Base-by-base conservation (phyloP, 2,797 vertebrate genomes). In the Mus minutoides region DNA sequence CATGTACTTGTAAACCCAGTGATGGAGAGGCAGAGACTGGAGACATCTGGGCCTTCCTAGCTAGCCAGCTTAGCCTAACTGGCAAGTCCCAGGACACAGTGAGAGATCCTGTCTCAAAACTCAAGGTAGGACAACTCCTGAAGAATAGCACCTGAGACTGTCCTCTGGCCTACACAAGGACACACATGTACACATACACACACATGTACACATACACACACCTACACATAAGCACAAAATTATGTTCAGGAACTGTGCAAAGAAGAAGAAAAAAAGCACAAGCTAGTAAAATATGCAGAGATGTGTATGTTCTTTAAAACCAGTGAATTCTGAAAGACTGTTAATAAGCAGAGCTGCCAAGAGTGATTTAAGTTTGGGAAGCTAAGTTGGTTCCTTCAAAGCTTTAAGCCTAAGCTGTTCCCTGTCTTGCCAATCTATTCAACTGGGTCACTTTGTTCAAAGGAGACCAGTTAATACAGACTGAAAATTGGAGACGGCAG, bases 291-390 rank as follows among this genome's bases (percentile, higher is more conserved):
- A 43, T 21, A 77, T 0, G 60, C 34, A 92, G 88, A 92, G 64
- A 86, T 58, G 4, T 64, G 21, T 73, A 56, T 34, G 64, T 1
- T 34, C 40, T 21, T 94, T 90, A 75, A 93, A 75, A 87, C 24
- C 40, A 8, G 58, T 64, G 40, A 95, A 77, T 92, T 91, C 92
- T 77, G 40, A 89, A 94, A 56, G 56, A 73, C 54, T 49, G 1
- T 84, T 85, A 56, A 10, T 84, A 92, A 88, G 89, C 73, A 85
- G 90, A 40, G 58, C 94, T 69, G 10, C 37, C 76, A 80, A 83
- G 71, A 90, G 49, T 75, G 52, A 95, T 69, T 94, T 89, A 83
- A 87, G 29, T 76, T 92, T 73, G 52, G 40, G 90, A 91, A 93
- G 58, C 88, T 9, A 56, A 7, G 34, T 64, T 89, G 34, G 29